Evolutionary conservation across 2,797 vertebrate species (phyloP).

Genomic region (Muscicapa comitata): DNA sequence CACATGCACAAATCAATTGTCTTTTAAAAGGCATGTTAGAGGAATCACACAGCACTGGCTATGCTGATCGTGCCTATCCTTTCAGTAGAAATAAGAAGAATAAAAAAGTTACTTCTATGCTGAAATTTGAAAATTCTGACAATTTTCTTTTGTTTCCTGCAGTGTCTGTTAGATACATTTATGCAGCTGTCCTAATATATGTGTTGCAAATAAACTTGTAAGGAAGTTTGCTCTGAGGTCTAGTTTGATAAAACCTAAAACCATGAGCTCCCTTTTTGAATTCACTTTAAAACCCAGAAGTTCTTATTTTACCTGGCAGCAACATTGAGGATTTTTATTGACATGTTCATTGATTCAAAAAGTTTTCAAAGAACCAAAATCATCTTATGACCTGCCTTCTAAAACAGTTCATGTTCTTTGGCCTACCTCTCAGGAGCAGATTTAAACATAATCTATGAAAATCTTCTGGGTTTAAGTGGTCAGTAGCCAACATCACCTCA

Average conservation of each 20-base stretch:
- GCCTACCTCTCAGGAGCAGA: background rate
- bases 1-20: background rate
- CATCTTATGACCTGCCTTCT: background rate
- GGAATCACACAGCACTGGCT: constrained; percentile 40
- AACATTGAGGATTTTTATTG: background rate
- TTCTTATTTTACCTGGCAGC: background rate
- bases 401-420: background rate
- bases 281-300: background rate
- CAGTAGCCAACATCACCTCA: background rate
- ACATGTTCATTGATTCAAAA: background rate
- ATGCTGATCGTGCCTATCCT: constrained; percentile 10
- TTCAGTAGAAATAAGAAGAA: constrained; percentile 27
- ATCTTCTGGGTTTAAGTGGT: background rate
- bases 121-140: background rate
- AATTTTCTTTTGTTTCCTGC: background rate
- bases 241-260: background rate
- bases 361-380: background rate
- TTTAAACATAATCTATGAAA: background rate
- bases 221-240: background rate
- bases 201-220: background rate
- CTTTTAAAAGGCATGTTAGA: constrained; percentile 51
- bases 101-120: background rate
- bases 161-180: background rate
- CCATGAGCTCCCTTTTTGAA: background rate
- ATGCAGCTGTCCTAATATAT: background rate